A percentile compares a stretch with the other conserved stretches of the same genome.
Conservation (phyloP, 2,113 vertebrate species). For the Gobius niger region DNA sequence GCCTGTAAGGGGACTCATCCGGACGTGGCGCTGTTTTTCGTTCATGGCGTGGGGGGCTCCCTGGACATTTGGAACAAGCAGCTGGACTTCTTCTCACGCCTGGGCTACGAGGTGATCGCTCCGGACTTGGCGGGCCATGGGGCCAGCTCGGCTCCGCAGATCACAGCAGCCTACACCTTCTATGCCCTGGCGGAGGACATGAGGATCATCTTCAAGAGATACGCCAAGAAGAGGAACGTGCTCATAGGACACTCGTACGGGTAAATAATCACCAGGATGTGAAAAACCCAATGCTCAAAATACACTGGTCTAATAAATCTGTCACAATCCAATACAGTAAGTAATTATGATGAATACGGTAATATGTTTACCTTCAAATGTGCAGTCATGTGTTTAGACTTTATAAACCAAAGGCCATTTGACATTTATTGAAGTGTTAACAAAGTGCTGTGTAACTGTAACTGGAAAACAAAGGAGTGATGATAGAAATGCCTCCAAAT, state of each 20-base stretch:
- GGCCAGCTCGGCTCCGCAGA: constrained; percentile 86
- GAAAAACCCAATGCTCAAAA: too few species aligned
- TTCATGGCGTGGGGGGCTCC: constrained; percentile 93
- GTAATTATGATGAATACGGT: too few species aligned
- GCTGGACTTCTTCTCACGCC: constrained; percentile 88
- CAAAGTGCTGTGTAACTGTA: too few species aligned
- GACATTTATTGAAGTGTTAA: too few species aligned
- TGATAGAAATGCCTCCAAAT: too few species aligned
- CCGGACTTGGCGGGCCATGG: constrained; percentile 90
- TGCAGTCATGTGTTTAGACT: too few species aligned
- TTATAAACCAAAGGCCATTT: too few species aligned
- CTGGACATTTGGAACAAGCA: constrained; percentile 95
- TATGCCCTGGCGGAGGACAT: constrained; percentile 94
- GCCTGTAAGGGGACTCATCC: constrained; percentile 87
- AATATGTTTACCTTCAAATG: too few species aligned
- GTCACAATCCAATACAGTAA: too few species aligned
- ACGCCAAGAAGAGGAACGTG: constrained; percentile 89
- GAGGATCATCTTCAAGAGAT: constrained; percentile 88
- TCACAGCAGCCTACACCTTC: constrained; percentile 93
- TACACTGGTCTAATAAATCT: too few species aligned
- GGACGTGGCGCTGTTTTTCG: constrained; percentile 92
- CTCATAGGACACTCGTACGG: constrained; percentile 94
- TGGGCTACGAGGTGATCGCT: constrained; percentile 94
- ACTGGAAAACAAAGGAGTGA: too few species aligned
- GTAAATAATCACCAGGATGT: constrained; percentile 57